Base-by-base conservation (phyloP, 1,140 invertebrate genomes). In the Heliconius himera region DNA sequence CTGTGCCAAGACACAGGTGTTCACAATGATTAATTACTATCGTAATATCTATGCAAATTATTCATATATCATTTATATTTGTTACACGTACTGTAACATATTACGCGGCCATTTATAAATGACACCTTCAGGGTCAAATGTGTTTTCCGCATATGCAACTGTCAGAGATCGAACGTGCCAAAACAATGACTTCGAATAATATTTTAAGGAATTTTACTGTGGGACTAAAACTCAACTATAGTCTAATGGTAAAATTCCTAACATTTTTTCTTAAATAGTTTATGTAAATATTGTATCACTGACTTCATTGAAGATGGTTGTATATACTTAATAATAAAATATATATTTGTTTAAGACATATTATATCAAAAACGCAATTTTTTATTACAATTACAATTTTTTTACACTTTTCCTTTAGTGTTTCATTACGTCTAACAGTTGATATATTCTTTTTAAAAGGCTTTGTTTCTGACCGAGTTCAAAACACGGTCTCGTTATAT, bases 1-100 rank as follows among this genome's bases (percentile, higher is more conserved):
- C 76, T 41, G 73, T 73, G 78, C 74, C 81, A 79, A 82, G 74
- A 83, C 76, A 76, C 80, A 83, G 84, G 82, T 83, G 82, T 78
- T 75, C 71, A 13, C 77, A 51, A 56, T 78, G 80, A 81, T 76
- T 81, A 81, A 81, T 81, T 76, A 74, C 76, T 76, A 74, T 73
- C 29, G 38, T 72, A 77, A 74, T 71, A 74, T 49, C 46, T 20
- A 60, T 73, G 29, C 36, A 66, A 66, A 81, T 81, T 77, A 77
- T 56, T 81, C 38, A 74, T 78, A 70, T 38, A 26, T 41, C 22
- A 29, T 66, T 29, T 66, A 22, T 60, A 60, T 60, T 60, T 60
- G 54, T 73, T 11, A 33, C 20, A 73, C 20, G 8, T 38, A 72
- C 70, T 22, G 41, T n/a, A 72, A 72, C 33, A 72, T 22, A 72